Percentiles rank a stretch among this genome's conserved stretches.
Conservation (phyloP, 2,113 vertebrate genomes). For the Mus spicilegus region DNA sequence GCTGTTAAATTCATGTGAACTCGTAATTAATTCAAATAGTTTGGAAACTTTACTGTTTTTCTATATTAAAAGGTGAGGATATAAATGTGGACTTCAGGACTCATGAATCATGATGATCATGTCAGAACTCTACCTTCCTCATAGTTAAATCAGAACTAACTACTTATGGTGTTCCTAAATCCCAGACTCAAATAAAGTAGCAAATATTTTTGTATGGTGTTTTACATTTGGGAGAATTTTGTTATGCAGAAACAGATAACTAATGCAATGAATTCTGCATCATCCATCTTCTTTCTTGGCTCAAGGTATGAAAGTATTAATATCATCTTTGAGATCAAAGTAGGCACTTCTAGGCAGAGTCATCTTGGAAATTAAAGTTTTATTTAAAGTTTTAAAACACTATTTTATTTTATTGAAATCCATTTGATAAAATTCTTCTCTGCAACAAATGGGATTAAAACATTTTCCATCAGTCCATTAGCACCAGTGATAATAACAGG, state of each 20-base stretch:
- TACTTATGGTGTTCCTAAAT: neutral
- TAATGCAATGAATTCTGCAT: neutral
- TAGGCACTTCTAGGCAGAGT: neutral
- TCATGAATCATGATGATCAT: neutral
- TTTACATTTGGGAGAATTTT: neutral
- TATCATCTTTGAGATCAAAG: neutral
- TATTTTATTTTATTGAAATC: neutral
- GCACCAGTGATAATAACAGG: neutral
- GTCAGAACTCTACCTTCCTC: neutral
- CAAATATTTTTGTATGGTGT: neutral
- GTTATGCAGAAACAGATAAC: neutral
- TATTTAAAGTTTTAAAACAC: neutral
- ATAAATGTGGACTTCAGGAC: neutral
- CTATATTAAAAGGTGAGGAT: neutral
- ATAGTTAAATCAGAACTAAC: neutral
- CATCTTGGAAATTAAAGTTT: neutral
- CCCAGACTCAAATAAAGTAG: neutral
- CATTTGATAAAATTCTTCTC: conserved; percentile 14
- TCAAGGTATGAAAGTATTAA: neutral
- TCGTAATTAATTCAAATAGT: neutral
- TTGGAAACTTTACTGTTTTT: neutral
- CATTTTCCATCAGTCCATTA: neutral
- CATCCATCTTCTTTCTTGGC: neutral
- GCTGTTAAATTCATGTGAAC: neutral
- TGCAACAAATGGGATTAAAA: neutral